phyloP scores from a whole-genome alignment of 2,113 vertebrate genomes.

The Psittacula cyanocephala region DNA sequence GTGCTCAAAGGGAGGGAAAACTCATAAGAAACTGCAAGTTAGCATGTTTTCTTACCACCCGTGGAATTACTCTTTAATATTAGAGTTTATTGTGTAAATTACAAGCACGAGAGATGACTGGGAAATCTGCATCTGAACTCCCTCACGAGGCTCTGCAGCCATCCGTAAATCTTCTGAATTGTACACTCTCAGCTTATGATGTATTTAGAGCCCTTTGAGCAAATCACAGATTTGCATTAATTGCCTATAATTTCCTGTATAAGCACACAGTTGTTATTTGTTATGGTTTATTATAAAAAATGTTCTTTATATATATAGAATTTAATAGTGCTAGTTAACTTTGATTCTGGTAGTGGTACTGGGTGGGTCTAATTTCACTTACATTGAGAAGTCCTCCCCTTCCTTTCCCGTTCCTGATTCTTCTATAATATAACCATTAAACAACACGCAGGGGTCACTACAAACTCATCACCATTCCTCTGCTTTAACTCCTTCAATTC shows the following conservation, averaged over 20 bases:
- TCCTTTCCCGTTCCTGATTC: not conserved
- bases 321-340: not conserved
- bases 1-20: not conserved
- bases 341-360: not conserved
- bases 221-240: not conserved
- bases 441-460: accelerated
- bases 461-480: accelerated
- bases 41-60: not conserved
- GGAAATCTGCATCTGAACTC: not conserved
- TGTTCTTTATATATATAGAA: not conserved
- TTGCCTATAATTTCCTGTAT: not conserved
- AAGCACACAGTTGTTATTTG: not conserved
- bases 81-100: not conserved
- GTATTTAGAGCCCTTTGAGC: not conserved
- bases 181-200: not conserved
- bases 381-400: not conserved
- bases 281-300: not conserved
- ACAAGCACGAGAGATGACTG: not conserved
- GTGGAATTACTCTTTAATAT: not conserved
- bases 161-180: not conserved
- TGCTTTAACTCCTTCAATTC: not conserved
- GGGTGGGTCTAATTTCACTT: not conserved
- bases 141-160: not conserved
- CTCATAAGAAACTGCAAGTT: not conserved
- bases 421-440: not conserved